phyloP scores from a whole-genome alignment of 2,888 invertebrate species.

The Caenorhabditis sulstoni region DNA sequence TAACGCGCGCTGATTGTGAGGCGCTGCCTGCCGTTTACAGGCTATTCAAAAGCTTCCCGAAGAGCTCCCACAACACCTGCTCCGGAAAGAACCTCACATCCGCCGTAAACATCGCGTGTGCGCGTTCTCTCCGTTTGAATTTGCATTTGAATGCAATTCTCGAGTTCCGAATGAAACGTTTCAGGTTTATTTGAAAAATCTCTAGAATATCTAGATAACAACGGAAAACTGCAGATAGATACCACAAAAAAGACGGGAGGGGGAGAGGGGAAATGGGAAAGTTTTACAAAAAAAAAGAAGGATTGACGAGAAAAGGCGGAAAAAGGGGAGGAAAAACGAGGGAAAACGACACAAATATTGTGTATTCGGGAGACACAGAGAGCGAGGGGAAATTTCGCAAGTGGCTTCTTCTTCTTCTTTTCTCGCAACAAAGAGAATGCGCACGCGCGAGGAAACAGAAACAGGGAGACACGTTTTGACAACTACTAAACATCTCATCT shows the following conservation, averaged over 20 bases:
- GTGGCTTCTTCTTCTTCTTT: not conserved
- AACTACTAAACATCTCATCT: not conserved
- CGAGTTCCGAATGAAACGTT: not conserved
- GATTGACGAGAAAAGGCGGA: conserved; percentile 8
- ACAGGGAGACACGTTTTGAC: conserved; percentile 23
- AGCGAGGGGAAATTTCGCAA: not conserved
- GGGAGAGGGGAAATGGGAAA: not conserved
- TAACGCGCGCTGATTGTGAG: conserved; percentile 25
- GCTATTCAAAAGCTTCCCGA: conserved; percentile 15
- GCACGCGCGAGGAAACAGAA: conserved; percentile 1
- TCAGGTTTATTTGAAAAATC: not conserved
- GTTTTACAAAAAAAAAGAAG: not conserved
- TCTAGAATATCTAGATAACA: conserved; percentile 10
- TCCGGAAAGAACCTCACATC: conserved; percentile 47
- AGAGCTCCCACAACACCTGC: conserved; percentile 41
- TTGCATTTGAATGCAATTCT: not conserved
- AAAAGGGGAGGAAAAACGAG: conserved; percentile 12
- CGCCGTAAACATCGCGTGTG: conserved; percentile 50
- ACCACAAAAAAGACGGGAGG: conserved; percentile 19
- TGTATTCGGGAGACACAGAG: not conserved
- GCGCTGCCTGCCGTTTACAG: not conserved
- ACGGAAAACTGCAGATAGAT: not conserved
- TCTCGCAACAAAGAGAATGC: not conserved
- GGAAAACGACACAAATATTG: conserved; percentile 13
- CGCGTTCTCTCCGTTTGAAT: not conserved